phyloP scores from a whole-genome alignment of 2,797 vertebrate genomes.

The Synanceia verrucosa region DNA sequence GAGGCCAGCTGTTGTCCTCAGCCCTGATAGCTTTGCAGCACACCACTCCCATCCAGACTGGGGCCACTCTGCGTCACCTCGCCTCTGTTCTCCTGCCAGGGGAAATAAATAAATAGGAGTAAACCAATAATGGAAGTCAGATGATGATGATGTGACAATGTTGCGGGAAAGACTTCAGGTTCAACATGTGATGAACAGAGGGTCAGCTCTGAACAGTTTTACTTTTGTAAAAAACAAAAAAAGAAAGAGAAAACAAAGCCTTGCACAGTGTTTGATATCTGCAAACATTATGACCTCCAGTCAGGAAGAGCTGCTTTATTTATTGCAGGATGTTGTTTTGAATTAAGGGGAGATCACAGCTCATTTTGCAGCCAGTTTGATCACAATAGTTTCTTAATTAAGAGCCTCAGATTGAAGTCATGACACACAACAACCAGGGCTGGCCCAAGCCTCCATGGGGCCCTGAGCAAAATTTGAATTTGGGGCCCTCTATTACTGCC shows the following conservation, averaged over 20 bases:
- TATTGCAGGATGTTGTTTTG: not conserved
- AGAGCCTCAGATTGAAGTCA: slow-evolving; percentile 2
- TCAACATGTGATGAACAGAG: slow-evolving; percentile 56
- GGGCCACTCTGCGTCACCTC: slow-evolving; percentile 34
- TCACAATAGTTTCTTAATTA: slow-evolving; percentile 10
- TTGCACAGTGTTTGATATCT: not conserved
- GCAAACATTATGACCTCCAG: not conserved
- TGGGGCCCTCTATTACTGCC: too few relatives aligned
- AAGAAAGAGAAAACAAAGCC: slow-evolving; percentile 5
- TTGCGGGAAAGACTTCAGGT: slow-evolving; percentile 49
- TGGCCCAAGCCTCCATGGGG: too few relatives aligned
- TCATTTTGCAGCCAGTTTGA: not conserved
- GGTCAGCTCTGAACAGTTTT: not conserved
- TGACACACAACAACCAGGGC: too few relatives aligned
- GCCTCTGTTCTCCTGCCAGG: slow-evolving; percentile 63
- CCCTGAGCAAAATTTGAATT: too few relatives aligned
- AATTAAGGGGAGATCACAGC: slow-evolving; percentile 12
- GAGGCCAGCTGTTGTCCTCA: slow-evolving; percentile 6
- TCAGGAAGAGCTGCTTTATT: not conserved
- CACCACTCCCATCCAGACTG: slow-evolving; percentile 31
- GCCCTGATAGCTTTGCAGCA: not conserved
- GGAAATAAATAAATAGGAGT: slow-evolving; percentile 64
- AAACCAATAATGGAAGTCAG: slow-evolving; percentile 72
- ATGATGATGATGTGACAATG: slow-evolving; percentile 69
- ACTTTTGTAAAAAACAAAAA: not conserved